phyloP scores from a whole-genome alignment of 2,113 vertebrate genomes.

The Poeciliopsis retropinna region DNA sequence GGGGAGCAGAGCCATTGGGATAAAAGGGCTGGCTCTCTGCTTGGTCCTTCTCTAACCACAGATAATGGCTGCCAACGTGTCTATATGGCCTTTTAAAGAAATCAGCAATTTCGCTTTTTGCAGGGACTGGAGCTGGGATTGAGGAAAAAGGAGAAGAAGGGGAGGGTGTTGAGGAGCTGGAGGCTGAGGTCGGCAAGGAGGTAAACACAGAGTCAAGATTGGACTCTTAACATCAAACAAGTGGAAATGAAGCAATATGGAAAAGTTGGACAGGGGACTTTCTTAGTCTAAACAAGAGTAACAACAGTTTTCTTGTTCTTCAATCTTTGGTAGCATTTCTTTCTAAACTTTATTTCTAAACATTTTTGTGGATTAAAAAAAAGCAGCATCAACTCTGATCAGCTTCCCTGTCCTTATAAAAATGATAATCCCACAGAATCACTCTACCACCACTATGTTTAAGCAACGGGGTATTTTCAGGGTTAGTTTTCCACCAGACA shows the following conservation, averaged over 20 bases:
- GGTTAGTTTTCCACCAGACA: too few relatives aligned
- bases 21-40: conserved; percentile 70
- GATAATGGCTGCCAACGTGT: conserved; percentile 70
- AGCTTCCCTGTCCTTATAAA: too few relatives aligned
- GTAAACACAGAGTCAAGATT: conserved; percentile 58
- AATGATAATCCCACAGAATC: too few relatives aligned
- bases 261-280: conserved; percentile 2
- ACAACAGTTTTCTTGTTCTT: not conserved
- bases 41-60: conserved; percentile 66
- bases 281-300: not conserved
- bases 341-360: not conserved
- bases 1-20: conserved; percentile 48
- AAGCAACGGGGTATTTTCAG: too few relatives aligned
- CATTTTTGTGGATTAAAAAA: not conserved
- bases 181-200: conserved; percentile 27
- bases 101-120: conserved; percentile 74
- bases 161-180: conserved; percentile 18
- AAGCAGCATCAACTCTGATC: too few relatives aligned
- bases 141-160: conserved; percentile 19
- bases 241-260: conserved; percentile 7
- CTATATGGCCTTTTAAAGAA: conserved; percentile 73
- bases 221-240: conserved; percentile 43
- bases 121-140: conserved; percentile 20
- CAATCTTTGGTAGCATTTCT: not conserved
- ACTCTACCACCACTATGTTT: too few relatives aligned